A percentile compares a stretch with the other conserved stretches of the same genome.
Conservation (phyloP, 2,888 invertebrate genomes). For the Dynastes tityus region DNA sequence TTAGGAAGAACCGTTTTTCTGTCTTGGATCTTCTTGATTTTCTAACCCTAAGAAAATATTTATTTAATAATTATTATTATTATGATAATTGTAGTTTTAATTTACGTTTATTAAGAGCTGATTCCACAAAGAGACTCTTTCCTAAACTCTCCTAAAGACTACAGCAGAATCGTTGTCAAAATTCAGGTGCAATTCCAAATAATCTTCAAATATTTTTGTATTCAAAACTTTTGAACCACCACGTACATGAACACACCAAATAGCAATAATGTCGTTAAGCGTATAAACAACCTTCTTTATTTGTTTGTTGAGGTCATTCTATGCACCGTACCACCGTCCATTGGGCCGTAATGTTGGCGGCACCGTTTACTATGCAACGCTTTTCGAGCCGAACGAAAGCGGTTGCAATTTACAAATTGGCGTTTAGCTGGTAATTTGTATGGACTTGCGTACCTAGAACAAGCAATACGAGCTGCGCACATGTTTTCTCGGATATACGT, state of each 20-base stretch:
- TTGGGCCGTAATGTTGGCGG: slow-evolving; percentile 15
- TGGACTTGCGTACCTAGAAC: not conserved
- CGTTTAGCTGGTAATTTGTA: slow-evolving; percentile 38
- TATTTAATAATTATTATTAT: no score
- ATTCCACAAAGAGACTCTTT: no score
- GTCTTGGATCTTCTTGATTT: no score
- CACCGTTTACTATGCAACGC: not conserved
- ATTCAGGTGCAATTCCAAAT: no score
- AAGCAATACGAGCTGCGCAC: slow-evolving; percentile 10
- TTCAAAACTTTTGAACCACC: no score
- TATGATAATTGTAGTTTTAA: no score
- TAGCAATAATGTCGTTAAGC: slow-evolving; percentile 18
- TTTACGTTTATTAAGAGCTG: no score
- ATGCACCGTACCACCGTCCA: not conserved
- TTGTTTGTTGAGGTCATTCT: slow-evolving; percentile 10
- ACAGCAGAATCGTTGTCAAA: no score
- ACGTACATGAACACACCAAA: not conserved
- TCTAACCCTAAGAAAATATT: no score
- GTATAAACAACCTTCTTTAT: slow-evolving; percentile 32
- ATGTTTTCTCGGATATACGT: not conserved
- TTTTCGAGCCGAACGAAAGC: slow-evolving; percentile 3
- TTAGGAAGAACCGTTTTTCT: no score
- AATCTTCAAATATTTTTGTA: no score
- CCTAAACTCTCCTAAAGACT: no score
- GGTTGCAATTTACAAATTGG: slow-evolving; percentile 39